Percentiles rank a stretch among this genome's conserved stretches.
Conservation (phyloP, 2,888 invertebrate genomes). For the Brachyopa scutellaris region DNA sequence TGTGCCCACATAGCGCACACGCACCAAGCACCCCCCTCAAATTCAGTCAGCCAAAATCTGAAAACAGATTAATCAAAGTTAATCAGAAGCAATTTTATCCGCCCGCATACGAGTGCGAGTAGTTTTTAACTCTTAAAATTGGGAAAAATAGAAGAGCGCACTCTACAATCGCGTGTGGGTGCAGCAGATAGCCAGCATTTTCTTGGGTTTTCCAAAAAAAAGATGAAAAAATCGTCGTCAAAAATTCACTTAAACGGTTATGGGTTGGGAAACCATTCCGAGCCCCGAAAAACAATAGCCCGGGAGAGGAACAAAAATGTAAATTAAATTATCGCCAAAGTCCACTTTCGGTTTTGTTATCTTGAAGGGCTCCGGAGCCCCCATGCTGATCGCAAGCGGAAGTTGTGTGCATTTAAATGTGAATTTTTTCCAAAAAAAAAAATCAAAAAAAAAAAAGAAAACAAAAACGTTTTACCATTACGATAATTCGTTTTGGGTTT, state of each 20-base stretch:
- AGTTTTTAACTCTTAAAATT: constrained; percentile 33
- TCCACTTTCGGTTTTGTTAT: constrained; percentile 46
- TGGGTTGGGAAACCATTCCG: constrained; percentile 13
- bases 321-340: constrained; percentile 37
- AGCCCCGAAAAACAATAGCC: constrained; percentile 15
- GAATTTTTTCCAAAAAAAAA: constrained; percentile 23
- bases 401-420: constrained; percentile 45
- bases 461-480: constrained; percentile 34
- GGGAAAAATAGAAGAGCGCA: constrained; percentile 19
- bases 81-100: constrained; percentile 53
- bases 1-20: constrained; percentile 40
- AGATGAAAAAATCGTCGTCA: constrained; percentile 45
- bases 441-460: not conserved
- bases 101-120: constrained; percentile 45
- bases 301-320: constrained; percentile 5
- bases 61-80: constrained; percentile 51
- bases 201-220: constrained; percentile 4
- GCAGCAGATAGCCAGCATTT: constrained; percentile 52
- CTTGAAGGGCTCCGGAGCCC: constrained; percentile 12
- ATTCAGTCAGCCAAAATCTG: constrained; percentile 7
- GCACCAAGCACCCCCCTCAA: constrained; percentile 17
- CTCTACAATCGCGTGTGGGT: constrained; percentile 40
- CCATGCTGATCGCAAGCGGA: constrained; percentile 36
- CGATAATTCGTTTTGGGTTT: constrained; percentile 26
- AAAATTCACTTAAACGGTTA: constrained; percentile 43